Base-by-base conservation (phyloP, 2,113 vertebrate species). In the Daphoenositta chrysoptera region DNA sequence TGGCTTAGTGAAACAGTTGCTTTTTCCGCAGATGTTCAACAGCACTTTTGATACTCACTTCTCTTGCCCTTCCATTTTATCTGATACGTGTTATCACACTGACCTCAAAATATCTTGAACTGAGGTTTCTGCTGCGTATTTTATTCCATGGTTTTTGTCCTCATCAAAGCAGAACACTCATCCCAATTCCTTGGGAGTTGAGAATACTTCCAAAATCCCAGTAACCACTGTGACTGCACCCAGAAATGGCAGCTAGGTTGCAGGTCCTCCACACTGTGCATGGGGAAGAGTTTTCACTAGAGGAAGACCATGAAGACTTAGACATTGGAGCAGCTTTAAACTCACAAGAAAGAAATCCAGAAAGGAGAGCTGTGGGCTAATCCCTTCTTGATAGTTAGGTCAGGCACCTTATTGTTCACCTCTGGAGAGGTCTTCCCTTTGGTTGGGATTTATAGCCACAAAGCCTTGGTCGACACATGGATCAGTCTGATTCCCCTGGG, bases 391-490 rank as follows among this genome's bases (percentile, higher is more conserved):
- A 48, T 1, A n/a, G 13, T 22, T 69, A 30, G 40, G 31, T 65
- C 73, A 75, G 31, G 9, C 54, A 27, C 20, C 3, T 77, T n/a
- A 18, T 2, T 19, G 37, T 48, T 11, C 8, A 26, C 7, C 11
- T 73, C 51, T 58, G 44, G 19, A 40, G 37, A 87, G 10, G 26
- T 48, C 6, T 80, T 79, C 24, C 9, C 11, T 71, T 63, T 86
- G 4, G 6, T 9, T 76, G 35, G 26, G 21, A 31, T 61, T 54
- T 70, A n/a, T 5, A 85, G 12, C 15, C 10, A 6, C 21, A 26
- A 64, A 75, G 65, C 4, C 20, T 84, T 50, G 3, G 19, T 85
- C 0, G 0, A 50, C 11, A 19, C 11, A 24, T 6, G 5, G 6
- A 13, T 53, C 20, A n/a, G 10, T 9, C 20, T 56, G n/a, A 44